Evolutionary conservation across 2,797 vertebrate genomes (phyloP), one percentile per base, ranked within the genome.

Genomic region (Sebastolobus alascanus): DNA sequence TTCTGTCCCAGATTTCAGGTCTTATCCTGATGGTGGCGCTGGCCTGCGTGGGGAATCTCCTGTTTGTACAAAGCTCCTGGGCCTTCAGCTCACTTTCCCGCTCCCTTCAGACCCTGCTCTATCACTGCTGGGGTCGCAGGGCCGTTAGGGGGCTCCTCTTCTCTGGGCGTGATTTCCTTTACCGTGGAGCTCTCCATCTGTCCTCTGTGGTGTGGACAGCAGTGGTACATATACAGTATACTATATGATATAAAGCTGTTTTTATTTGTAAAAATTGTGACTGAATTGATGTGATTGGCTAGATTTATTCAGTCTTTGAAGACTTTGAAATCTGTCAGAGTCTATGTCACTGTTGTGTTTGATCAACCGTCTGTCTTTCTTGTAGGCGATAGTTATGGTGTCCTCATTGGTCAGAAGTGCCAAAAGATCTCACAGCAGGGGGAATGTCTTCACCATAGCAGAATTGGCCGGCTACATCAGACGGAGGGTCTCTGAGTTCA

Each of bases 1-100:
- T 33, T 52, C 69, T 77, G 14, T 59, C 73, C 25, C 86, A 97
- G 97, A 58, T 96, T 76, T 80, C 77, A 50, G 93, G 90, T 37
- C 25, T 88, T 37, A 83, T 96, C 75, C 67, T 95, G 33, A n/a
- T 94, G 69, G 71, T 91, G n/a, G 89, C 85, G 9, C 73, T 90
- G 58, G 90, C 83, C 54, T 90, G 90, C 27, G 27, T 94, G 66
- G 69, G 40, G 6, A 92, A 74, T 25, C 59, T 96, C 18, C 84
- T 93, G 3, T 79, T 92, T 11, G 68, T 60, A 25, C 70, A 90
- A 58, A 69, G 55, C 69, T 87, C 68, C 5, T 71, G 50, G 20
- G 33, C 77, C 12, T 82, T 93, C 58, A 73, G 87, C 52, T 87
- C 82, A 12, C 58, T 86, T 5, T 5, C 80, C 4, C 68, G 66